These are phyloP conservation scores for Phyto melanocephala DNA, from an alignment of 2,888 invertebrate species.

Conservation along the genomic window DNA sequence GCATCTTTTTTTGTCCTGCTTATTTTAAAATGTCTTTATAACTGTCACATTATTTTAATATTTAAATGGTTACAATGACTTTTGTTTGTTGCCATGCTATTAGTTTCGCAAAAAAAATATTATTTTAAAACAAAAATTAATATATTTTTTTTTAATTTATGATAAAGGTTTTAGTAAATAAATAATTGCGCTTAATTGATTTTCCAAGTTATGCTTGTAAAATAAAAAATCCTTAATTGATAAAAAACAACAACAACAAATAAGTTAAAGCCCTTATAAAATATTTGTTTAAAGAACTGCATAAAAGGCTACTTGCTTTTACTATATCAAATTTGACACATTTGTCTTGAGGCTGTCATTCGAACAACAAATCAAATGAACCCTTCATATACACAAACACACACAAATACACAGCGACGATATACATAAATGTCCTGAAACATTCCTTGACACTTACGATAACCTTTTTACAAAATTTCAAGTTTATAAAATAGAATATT, in stretches of 20 bases:
- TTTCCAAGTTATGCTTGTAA: not conserved
- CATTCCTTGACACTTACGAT: constrained; percentile 37
- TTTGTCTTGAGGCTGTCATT: constrained; percentile 46
- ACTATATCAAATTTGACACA: constrained; percentile 37
- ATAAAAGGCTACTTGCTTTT: not conserved
- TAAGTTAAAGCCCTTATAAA: not conserved
- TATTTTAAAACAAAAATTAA: not conserved
- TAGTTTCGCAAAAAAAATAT: not conserved
- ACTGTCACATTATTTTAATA: constrained; percentile 30
- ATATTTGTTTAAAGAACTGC: not conserved
- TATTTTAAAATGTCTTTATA: constrained; percentile 1
- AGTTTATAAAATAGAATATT: constrained; percentile 14
- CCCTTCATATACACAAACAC: constrained; percentile 37
- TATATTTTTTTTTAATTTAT: not conserved
- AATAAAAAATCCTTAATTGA: not conserved
- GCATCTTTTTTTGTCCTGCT: not conserved
- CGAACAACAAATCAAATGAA: constrained; percentile 49
- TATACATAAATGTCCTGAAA: not conserved
- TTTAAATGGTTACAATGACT: constrained; percentile 30
- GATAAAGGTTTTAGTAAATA: constrained; percentile 8
- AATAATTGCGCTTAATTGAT: constrained; percentile 52
- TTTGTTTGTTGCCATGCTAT: not conserved
- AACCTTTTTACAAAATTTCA: constrained; percentile 3
- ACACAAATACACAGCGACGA: too few relatives aligned
- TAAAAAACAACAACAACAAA: not conserved